Base-by-base conservation (phyloP, 2,888 invertebrate genomes). In the Sipha maydis region DNA sequence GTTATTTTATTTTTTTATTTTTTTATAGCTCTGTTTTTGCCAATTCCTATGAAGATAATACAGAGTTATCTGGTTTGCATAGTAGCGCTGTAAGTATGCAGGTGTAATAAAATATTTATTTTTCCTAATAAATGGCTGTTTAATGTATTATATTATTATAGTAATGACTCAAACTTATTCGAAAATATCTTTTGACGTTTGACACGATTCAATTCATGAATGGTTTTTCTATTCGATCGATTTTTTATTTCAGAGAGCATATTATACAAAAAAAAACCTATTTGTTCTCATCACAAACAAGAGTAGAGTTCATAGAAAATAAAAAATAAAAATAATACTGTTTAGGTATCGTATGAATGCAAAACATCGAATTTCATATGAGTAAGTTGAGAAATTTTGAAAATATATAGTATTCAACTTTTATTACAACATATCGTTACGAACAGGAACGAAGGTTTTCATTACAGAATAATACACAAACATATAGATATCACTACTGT, bases 1-100 rank as follows among this genome's bases (percentile, higher is more conserved):
- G 31, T 71, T 73, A n/a, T 67, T 41, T 41, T 41, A 9, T 41
- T 41, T 31, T 48, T 73, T 73, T 76, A 48, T 48, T 73, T 73
- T 76, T 76, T 83, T 83, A 75, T 75, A 56, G n/a, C 38, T 75
- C 34, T 75, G 56, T 75, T 75, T 54, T 73, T 73, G 83, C 83
- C 82, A 84, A 84, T 84, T 76, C 34, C 56, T 38, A 75, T 75
- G 61, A 56, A 76, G 83, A 84, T 84, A 84, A 84, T 84, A 5
- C 61, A 38, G 14, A 48, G 56, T 84, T 84, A 84, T 84, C 83
- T 75, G n/a, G 83, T 71, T 83, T 83, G 48, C 83, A 54, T 21
- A 54, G 11, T 31, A 48, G 41, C 19, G 4, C 34, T 48, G 28
- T 41, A 82, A 82, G 28, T 82, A 82, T 48, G 48, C 25, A 19